Base-by-base conservation (phyloP, 2,113 vertebrate species). In the Smithornis capensis region DNA sequence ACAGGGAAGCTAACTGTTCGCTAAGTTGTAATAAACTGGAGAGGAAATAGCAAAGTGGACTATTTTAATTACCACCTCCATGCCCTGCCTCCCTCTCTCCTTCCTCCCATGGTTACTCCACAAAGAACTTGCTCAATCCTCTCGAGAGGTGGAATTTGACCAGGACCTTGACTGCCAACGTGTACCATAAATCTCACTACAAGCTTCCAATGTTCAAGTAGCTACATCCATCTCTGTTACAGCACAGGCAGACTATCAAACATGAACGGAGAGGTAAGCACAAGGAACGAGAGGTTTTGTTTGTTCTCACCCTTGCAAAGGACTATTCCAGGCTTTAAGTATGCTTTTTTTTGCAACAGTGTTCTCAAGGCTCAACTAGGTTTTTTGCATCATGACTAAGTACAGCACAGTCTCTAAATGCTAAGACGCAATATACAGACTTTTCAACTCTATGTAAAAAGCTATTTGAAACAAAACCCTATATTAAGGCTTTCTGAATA, bases 401-500 rank as follows among this genome's bases (percentile, higher is more conserved):
- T 33, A 69, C 3, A 2, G 70, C 14, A 21, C 8, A 29, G 21
- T 38, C 92, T 87, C 88, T 80, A 45, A 95, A 69, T 0, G 3
- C 57, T 86, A 79, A 82, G 89, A 92, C 53, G 15, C 44, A 42
- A 14, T 29, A 71, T 1, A 76, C 4, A 3, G 78, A 23, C 55
- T 91, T 78, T 42, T 68, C 79, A n/a, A 57, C 69, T 95, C 75
- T 33, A 64, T 44, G 53, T 80, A 91, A 91, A 84, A 87, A 89
- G 65, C 53, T 84, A 50, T 65, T 71, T 53, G 81, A 96, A 97
- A 96, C 88, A 95, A 97, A 94, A 11, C 9, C 70, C 52, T 82
- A 95, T 96, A 97, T 78, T 68, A 97, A 79, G 47, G 47, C 62
- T 82, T 92, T 62, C 87, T 94, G 71, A 93, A 96, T 57, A 95